Evolutionary conservation across 2,113 vertebrate species (phyloP).

Genomic region (Nicator chloris): DNA sequence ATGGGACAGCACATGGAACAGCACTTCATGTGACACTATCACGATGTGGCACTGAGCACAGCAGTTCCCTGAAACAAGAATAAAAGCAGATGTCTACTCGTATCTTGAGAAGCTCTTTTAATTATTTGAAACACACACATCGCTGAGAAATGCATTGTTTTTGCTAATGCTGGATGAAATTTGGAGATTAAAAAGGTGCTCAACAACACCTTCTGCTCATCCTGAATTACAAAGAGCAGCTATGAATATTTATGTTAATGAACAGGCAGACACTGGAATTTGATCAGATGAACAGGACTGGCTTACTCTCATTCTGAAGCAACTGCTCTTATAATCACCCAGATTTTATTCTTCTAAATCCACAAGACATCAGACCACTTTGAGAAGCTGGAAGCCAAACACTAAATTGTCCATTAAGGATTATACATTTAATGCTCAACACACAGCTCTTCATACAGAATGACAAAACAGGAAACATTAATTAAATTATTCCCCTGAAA

Average conservation of each 20-base stretch:
- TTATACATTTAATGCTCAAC: neutral
- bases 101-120: neutral
- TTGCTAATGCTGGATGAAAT: neutral
- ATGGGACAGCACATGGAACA: neutral
- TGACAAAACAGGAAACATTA: neutral
- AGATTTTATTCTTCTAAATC: neutral
- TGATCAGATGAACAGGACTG: neutral
- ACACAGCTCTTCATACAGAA: neutral
- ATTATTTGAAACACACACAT: neutral
- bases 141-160: neutral
- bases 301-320: neutral
- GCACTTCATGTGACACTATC: neutral
- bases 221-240: neutral
- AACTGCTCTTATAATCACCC: neutral
- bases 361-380: neutral
- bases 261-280: neutral
- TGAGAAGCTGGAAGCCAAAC: neutral
- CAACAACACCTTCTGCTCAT: neutral
- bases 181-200: neutral
- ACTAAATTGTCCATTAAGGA: neutral
- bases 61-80: neutral
- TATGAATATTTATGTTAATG: rapidly evolving
- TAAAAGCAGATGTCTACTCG: neutral
- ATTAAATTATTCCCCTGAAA: neutral
- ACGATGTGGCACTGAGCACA: neutral